Evolutionary conservation across 1,140 invertebrate genomes (phyloP).

Genomic region (Diuraphis noxia): DNA sequence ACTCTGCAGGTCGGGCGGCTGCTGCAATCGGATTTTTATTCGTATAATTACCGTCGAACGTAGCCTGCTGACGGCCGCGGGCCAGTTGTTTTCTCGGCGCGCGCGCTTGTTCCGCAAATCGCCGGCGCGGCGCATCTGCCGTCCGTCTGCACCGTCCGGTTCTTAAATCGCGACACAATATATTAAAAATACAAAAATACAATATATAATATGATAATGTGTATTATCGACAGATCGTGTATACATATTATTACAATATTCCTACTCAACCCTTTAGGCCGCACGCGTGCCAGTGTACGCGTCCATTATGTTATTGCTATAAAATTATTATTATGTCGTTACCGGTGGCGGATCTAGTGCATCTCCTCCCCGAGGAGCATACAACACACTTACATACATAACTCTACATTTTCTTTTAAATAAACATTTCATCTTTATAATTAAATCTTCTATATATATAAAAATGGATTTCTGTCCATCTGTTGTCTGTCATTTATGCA

Average conservation of each 20-base stretch:
- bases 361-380: too few relatives aligned
- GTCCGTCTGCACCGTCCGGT: not conserved
- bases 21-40: not conserved
- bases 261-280: not conserved
- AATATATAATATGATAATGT: not conserved
- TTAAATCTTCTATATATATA: too few relatives aligned
- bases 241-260: not conserved
- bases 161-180: not conserved
- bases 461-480: too few relatives aligned
- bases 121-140: not conserved
- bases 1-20: not conserved
- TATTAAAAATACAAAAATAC: too few relatives aligned
- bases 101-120: conserved; percentile 14
- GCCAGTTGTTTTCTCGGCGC: conserved; percentile 13
- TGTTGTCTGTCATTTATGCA: too few relatives aligned
- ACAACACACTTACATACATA: too few relatives aligned
- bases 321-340: not conserved
- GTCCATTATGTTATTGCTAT: not conserved
- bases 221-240: not conserved
- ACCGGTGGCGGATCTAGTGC: not conserved
- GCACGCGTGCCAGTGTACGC: not conserved
- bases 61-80: not conserved
- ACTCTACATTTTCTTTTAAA: not conserved
- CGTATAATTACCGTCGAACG: not conserved
- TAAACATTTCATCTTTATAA: not conserved